Conservation (phyloP, 2,888 invertebrate species). For the Keiferia lycopersicella region DNA sequence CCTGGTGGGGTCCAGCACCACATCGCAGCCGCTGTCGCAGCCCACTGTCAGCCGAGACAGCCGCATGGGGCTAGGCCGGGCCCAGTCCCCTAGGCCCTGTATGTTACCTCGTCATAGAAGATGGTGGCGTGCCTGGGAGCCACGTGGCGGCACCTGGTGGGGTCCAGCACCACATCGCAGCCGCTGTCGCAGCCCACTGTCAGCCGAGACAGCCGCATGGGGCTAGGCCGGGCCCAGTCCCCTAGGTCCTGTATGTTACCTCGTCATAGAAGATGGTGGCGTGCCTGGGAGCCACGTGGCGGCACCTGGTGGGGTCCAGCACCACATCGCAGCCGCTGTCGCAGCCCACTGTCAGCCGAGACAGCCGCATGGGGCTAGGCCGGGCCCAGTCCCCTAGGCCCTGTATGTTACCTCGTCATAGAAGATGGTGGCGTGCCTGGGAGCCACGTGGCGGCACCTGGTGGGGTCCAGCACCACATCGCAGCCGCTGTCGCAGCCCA, state of each 20-base stretch:
- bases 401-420: slow-evolving; percentile 85
- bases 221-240: too few species aligned
- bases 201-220: too few species aligned
- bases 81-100: too few species aligned
- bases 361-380: slow-evolving; percentile 64
- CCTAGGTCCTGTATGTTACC: slow-evolving; percentile 65
- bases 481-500: slow-evolving; percentile 83
- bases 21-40: too few species aligned
- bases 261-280: slow-evolving; percentile 93
- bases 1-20: too few species aligned
- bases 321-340: slow-evolving; percentile 83
- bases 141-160: too few species aligned
- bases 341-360: slow-evolving; percentile 80
- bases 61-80: too few species aligned
- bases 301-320: slow-evolving; percentile 66
- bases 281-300: slow-evolving; percentile 84
- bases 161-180: too few species aligned
- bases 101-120: slow-evolving; percentile 89
- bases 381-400: slow-evolving; percentile 42
- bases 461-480: slow-evolving; percentile 82
- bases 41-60: not conserved
- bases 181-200: not conserved
- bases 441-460: slow-evolving; percentile 75
- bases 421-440: slow-evolving; percentile 90
- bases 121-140: slow-evolving; percentile 85